Conservation (phyloP, 1,140 invertebrate genomes). For the Venturia canescens region DNA sequence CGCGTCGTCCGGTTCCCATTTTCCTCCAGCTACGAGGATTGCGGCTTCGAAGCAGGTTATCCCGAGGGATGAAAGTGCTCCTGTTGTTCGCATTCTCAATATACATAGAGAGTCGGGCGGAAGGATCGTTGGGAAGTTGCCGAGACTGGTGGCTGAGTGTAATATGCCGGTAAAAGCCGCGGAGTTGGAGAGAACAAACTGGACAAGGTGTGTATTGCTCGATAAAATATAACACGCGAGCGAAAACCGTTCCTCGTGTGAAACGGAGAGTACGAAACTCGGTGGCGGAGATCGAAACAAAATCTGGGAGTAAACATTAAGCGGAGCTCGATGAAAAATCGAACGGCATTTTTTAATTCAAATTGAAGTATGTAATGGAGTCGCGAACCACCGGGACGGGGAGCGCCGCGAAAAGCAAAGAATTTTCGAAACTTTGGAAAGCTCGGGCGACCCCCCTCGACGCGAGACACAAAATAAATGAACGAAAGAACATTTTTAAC, state of each 20-base stretch:
- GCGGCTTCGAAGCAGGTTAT: slow-evolving; percentile 30
- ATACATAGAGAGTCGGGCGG: not conserved
- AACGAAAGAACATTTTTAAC: no score
- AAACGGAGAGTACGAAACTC: not conserved
- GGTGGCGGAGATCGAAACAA: no score
- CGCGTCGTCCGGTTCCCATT: slow-evolving; percentile 17
- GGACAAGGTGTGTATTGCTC: slow-evolving; percentile 13
- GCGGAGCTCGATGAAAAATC: no score
- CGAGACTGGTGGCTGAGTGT: slow-evolving; percentile 21
- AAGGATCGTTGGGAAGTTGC: not conserved
- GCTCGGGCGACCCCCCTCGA: no score
- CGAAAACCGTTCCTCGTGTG: slow-evolving; percentile 16
- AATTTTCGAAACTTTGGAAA: no score
- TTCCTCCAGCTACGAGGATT: not conserved
- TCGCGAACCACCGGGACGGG: no score
- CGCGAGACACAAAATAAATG: no score
- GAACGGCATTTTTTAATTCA: no score
- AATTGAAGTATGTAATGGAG: no score
- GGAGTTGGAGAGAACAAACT: slow-evolving; percentile 15
- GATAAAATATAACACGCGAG: slow-evolving; percentile 26
- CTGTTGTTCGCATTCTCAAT: not conserved
- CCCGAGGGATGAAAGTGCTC: slow-evolving; percentile 27
- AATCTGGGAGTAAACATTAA: no score
- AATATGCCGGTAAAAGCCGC: slow-evolving; percentile 15
- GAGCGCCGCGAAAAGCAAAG: no score